phyloP scores from a whole-genome alignment of 2,888 invertebrate genomes.

The Ferdinandea cuprea region DNA sequence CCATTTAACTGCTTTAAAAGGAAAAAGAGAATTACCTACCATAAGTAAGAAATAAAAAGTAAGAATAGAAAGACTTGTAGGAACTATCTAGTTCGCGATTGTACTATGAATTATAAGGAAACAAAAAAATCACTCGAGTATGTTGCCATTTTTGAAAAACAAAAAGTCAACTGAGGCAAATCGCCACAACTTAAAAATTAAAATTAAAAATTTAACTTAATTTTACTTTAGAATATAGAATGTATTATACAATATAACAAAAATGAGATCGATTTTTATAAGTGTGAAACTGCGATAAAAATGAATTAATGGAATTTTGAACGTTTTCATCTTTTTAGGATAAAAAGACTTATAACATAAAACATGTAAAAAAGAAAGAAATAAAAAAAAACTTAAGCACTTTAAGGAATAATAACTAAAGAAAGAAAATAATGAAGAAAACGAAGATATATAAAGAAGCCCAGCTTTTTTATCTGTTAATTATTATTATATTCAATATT shows the following conservation, averaged over 20 bases:
- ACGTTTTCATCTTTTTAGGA: slow-evolving; percentile 74
- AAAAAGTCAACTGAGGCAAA: slow-evolving; percentile 66
- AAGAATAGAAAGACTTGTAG: slow-evolving; percentile 73
- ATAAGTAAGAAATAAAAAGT: slow-evolving; percentile 53
- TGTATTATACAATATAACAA: slow-evolving; percentile 72
- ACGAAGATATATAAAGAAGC: slow-evolving; percentile 59
- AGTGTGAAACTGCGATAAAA: slow-evolving; percentile 75
- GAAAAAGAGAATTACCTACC: slow-evolving; percentile 32
- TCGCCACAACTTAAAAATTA: slow-evolving; percentile 52
- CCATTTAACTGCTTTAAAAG: slow-evolving; percentile 53
- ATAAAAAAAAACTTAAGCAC: slow-evolving; percentile 53
- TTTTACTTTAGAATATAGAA: slow-evolving; percentile 63
- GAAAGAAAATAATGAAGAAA: no score
- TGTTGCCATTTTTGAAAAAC: slow-evolving; percentile 63
- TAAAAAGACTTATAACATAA: slow-evolving; percentile 76
- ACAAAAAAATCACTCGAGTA: slow-evolving; percentile 38
- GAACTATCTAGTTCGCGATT: slow-evolving; percentile 56
- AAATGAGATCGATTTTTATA: slow-evolving; percentile 72
- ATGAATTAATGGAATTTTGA: slow-evolving; percentile 72
- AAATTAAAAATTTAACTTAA: slow-evolving; percentile 33
- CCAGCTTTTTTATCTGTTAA: slow-evolving; percentile 71
- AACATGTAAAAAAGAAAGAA: slow-evolving; percentile 59
- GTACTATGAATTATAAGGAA: slow-evolving; percentile 46
- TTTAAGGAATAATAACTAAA: slow-evolving; percentile 35
- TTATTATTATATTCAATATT: slow-evolving; percentile 69